These are phyloP conservation scores for Dicyrtomina minuta DNA, from an alignment of 2,888 invertebrate genomes.

Conservation along the genomic window DNA sequence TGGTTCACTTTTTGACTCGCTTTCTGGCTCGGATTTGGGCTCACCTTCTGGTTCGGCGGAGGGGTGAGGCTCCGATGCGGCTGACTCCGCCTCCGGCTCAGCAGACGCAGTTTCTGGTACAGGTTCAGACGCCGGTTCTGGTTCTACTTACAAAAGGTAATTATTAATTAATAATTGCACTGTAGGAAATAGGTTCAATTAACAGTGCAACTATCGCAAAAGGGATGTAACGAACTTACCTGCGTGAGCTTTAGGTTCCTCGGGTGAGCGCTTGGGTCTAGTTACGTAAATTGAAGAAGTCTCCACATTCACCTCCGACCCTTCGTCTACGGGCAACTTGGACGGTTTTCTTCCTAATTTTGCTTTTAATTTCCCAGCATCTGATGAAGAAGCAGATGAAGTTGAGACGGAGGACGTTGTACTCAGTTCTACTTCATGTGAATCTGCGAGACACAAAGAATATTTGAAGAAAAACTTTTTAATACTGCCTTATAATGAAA, in stretches of 20 bases:
- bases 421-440: too few species aligned
- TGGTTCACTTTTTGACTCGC: constrained; percentile 54
- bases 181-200: neutral
- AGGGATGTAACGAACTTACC: constrained; percentile 33
- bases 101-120: constrained; percentile 55
- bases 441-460: too few species aligned
- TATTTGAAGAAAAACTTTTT: too few species aligned
- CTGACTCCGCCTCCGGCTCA: constrained; percentile 54
- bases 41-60: constrained; percentile 44
- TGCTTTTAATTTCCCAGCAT: constrained; percentile 38
- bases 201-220: neutral
- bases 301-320: constrained; percentile 43
- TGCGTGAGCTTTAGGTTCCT: constrained; percentile 38
- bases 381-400: too few species aligned
- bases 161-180: neutral
- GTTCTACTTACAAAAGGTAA: constrained; percentile 22
- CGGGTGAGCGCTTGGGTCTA: constrained; percentile 21
- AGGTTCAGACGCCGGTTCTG: constrained; percentile 55
- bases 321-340: constrained; percentile 15
- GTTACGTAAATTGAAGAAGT: constrained; percentile 46
- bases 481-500: too few species aligned
- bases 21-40: constrained; percentile 55
- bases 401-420: too few species aligned
- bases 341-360: constrained; percentile 35
- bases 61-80: too few species aligned